These are phyloP conservation scores for Gallinago undulata DNA, from an alignment of 2,113 vertebrate genomes.

Conservation along the genomic window DNA sequence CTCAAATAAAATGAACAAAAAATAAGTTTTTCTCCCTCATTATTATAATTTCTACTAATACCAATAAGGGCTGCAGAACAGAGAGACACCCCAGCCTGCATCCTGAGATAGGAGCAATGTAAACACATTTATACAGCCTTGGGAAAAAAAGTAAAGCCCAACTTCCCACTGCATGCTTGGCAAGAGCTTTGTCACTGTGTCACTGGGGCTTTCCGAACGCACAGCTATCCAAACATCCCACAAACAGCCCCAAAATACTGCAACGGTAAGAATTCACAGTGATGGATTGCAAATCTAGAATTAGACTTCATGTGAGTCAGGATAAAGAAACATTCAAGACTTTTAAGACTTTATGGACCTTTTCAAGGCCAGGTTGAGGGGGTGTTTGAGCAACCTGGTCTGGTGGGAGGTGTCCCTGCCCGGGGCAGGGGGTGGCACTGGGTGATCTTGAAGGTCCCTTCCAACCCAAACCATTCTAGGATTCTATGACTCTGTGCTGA, in stretches of 20 bases:
- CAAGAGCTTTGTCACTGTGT: not conserved
- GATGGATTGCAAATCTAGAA: not conserved
- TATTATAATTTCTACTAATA: not conserved
- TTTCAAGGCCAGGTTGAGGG: not conserved
- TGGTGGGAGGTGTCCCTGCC: not conserved
- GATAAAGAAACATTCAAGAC: not conserved
- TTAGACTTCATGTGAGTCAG: not conserved
- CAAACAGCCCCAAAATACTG: not conserved
- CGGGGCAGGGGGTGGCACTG: not conserved
- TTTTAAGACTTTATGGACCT: not conserved
- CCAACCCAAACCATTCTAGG: not conserved
- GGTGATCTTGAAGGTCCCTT: not conserved
- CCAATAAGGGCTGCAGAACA: not conserved
- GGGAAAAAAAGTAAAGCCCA: slow-evolving; percentile 18
- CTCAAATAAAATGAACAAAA: not conserved
- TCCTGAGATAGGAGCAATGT: slow-evolving; percentile 38
- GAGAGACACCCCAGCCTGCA: not conserved
- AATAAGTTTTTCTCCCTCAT: not conserved
- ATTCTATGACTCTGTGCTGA: not conserved
- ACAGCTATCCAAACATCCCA: not conserved
- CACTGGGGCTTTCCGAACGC: not conserved
- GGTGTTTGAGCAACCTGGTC: not conserved
- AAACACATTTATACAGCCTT: slow-evolving; percentile 33
- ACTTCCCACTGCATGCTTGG: slow-evolving; percentile 38
- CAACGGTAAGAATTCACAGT: not conserved